Conservation (phyloP, 2,113 vertebrate species). For the Tenrec ecaudatus region DNA sequence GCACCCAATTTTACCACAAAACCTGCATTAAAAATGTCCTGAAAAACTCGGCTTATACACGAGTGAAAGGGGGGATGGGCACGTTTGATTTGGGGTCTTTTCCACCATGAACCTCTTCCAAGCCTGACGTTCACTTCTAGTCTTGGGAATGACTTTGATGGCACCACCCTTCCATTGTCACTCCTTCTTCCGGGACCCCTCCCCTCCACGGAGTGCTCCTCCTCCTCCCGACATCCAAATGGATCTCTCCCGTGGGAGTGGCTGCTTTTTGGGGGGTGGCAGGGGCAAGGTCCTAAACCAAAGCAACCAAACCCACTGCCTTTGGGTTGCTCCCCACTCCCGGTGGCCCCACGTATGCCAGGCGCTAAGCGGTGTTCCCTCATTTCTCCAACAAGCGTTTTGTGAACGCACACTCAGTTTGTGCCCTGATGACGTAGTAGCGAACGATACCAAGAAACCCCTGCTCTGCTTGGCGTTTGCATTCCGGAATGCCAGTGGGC, state of each 20-base stretch:
- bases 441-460: neutral
- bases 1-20: too few relatives aligned
- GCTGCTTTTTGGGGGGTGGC: neutral
- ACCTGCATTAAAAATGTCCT: too few relatives aligned
- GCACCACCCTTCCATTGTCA: accelerated
- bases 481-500: neutral
- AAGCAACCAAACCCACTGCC: neutral
- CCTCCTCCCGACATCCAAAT: neutral
- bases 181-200: neutral
- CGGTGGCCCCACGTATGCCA: neutral
- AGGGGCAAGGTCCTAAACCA: neutral
- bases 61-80: too few relatives aligned
- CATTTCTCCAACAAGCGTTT: neutral
- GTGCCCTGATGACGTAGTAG: neutral
- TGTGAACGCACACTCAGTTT: neutral
- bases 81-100: too few relatives aligned
- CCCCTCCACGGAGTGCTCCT: neutral
- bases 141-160: neutral
- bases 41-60: too few relatives aligned
- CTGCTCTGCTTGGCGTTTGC: neutral
- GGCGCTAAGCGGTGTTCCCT: neutral
- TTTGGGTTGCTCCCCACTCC: neutral
- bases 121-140: neutral
- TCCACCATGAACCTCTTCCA: neutral
- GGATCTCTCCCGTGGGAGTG: too few relatives aligned